Conservation (phyloP, 1,140 invertebrate genomes). For the Drosophila saltans region DNA sequence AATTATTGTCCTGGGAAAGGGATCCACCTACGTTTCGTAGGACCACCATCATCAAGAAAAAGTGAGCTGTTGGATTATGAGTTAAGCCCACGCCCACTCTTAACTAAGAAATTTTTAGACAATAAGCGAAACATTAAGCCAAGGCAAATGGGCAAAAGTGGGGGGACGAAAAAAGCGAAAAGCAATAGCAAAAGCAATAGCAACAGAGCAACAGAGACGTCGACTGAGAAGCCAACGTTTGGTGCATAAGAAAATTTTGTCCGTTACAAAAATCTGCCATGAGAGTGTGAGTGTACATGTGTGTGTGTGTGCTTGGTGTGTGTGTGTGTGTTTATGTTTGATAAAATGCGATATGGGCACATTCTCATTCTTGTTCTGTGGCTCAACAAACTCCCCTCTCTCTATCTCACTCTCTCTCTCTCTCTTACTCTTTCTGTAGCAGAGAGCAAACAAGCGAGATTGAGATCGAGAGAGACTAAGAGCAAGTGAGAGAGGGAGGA, state of each 20-base stretch:
- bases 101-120: constrained; percentile 1
- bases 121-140: neutral
- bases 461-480: constrained; percentile 8
- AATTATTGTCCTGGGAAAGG: constrained; percentile 78
- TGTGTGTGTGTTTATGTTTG: constrained; percentile 76
- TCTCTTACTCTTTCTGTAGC: constrained; percentile 12
- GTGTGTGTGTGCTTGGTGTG: constrained; percentile 49
- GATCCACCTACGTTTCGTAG: constrained; percentile 72
- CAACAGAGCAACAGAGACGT: constrained; percentile 17
- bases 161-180: constrained; percentile 30
- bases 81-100: constrained; percentile 40
- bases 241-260: constrained; percentile 75
- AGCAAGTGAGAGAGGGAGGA: constrained; percentile 23
- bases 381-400: constrained; percentile 66
- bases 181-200: neutral
- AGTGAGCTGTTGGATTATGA: neutral
- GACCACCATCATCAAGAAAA: constrained; percentile 51
- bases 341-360: constrained; percentile 82
- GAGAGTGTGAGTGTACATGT: constrained; percentile 30
- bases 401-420: no score
- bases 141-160: neutral
- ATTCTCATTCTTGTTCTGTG: constrained; percentile 48
- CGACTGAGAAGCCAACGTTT: constrained; percentile 28
- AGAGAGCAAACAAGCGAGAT: constrained; percentile 20
- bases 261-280: constrained; percentile 79